phyloP scores from a whole-genome alignment of 2,113 vertebrate genomes.

The Pomatorhinus ruficollis region DNA sequence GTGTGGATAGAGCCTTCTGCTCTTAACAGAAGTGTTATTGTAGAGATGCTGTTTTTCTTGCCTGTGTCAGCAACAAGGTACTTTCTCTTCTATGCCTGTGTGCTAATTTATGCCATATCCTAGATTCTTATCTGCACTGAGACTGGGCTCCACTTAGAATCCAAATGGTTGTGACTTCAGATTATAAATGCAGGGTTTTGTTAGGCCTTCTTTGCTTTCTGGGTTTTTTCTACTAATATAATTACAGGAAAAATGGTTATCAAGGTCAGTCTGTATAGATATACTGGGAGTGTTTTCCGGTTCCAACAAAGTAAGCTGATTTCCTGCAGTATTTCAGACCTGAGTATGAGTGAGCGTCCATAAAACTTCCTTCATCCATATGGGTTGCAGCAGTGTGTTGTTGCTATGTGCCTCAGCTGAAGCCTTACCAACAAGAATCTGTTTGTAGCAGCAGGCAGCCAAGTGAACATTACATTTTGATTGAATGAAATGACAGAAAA shows the following conservation, averaged over 20 bases:
- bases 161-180: neutral
- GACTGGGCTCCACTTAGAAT: neutral
- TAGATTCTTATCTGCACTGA: neutral
- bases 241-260: conserved; percentile 57
- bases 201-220: neutral
- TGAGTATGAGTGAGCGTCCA: neutral
- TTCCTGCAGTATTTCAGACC: conserved; percentile 1
- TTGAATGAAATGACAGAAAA: neutral
- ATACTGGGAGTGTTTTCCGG: conserved; percentile 50
- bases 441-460: neutral
- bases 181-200: neutral
- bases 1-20: conserved; percentile 11
- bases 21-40: conserved; percentile 11
- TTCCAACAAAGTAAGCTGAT: conserved; percentile 23
- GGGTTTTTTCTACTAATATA: neutral
- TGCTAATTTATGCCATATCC: conserved; percentile 24
- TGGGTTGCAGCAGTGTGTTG: neutral
- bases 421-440: neutral
- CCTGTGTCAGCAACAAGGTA: conserved; percentile 7
- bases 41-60: conserved; percentile 8
- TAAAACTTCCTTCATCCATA: neutral
- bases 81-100: neutral
- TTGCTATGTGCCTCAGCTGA: neutral
- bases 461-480: neutral
- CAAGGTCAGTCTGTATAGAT: conserved; percentile 35